Conservation (phyloP, 2,888 invertebrate genomes). For the Dorcus hopei region DNA sequence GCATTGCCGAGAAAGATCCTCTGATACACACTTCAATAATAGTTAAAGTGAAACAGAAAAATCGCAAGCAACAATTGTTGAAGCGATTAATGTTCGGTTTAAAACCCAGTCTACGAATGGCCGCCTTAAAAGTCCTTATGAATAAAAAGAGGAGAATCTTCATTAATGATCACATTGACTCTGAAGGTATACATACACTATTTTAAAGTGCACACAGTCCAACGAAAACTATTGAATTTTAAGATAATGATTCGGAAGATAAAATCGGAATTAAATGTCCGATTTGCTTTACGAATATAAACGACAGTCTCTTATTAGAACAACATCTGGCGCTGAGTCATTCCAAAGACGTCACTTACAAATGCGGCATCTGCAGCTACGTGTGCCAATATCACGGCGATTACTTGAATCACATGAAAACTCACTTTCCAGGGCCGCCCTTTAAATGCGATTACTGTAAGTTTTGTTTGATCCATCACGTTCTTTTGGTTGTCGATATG, state of each 20-base stretch:
- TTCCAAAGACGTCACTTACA: slow-evolving; percentile 57
- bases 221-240: not conserved
- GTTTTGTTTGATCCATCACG: slow-evolving; percentile 3
- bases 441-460: slow-evolving; percentile 61
- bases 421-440: slow-evolving; percentile 61
- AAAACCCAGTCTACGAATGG: slow-evolving; percentile 47
- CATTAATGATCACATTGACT: slow-evolving; percentile 24
- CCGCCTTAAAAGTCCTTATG: slow-evolving; percentile 46
- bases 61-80: slow-evolving; percentile 44
- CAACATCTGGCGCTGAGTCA: slow-evolving; percentile 57
- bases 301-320: slow-evolving; percentile 52
- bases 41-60: slow-evolving; percentile 44
- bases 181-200: slow-evolving; percentile 22
- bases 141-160: slow-evolving; percentile 41
- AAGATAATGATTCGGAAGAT: slow-evolving; percentile 39
- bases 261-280: slow-evolving; percentile 50
- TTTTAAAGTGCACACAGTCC: not conserved
- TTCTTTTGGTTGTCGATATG: not conserved
- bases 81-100: slow-evolving; percentile 46
- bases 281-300: slow-evolving; percentile 53
- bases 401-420: slow-evolving; percentile 60
- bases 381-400: slow-evolving; percentile 61
- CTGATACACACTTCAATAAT: slow-evolving; percentile 38
- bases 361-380: slow-evolving; percentile 62
- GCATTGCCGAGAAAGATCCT: slow-evolving; percentile 39